Conservation (phyloP, 2,797 vertebrate genomes). For the Pantherophis vulpinus region DNA sequence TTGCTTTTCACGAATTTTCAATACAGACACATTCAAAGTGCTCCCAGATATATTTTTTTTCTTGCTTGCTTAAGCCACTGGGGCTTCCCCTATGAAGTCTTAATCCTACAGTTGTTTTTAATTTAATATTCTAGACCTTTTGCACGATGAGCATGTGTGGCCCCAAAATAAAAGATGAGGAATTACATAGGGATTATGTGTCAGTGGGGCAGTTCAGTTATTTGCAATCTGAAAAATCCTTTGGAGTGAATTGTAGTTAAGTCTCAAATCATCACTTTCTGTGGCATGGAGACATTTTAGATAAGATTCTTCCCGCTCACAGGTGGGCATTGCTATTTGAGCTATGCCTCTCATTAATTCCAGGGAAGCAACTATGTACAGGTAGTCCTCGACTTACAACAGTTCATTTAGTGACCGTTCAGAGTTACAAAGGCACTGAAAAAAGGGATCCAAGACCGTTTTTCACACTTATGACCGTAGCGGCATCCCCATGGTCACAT, state of each 20-base stretch:
- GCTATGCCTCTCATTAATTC: neutral
- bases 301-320: neutral
- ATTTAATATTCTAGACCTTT: neutral
- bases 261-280: neutral
- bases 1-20: neutral
- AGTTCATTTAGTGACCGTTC: too few species aligned
- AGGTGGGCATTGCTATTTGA: neutral
- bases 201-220: neutral
- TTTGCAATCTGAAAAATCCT: neutral
- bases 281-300: neutral
- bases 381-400: too few species aligned
- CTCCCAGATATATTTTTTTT: neutral
- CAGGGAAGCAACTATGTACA: neutral
- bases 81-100: neutral
- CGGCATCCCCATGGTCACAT: too few species aligned
- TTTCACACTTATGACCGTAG: too few species aligned
- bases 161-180: neutral
- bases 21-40: neutral
- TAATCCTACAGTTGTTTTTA: neutral
- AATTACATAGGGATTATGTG: neutral
- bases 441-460: too few species aligned
- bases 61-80: constrained; percentile 4
- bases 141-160: neutral
- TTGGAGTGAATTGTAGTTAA: neutral
- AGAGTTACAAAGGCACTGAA: too few species aligned